Conservation (phyloP, 2,888 invertebrate genomes). For the Sturmia bella region DNA sequence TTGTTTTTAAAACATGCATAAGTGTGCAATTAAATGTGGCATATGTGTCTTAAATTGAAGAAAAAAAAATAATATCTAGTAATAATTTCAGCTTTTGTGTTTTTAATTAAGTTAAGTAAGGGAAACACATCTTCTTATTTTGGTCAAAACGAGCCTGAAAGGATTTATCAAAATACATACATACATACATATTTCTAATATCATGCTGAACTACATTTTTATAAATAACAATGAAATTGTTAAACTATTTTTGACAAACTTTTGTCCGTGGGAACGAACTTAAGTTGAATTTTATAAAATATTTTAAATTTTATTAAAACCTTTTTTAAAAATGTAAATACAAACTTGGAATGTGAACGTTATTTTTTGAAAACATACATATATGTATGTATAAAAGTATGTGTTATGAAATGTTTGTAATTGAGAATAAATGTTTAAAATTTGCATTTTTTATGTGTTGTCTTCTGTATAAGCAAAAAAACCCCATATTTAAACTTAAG, state of each 20-base stretch:
- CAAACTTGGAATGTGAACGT: no score
- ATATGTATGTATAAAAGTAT: not conserved
- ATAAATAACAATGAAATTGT: no score
- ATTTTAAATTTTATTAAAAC: no score
- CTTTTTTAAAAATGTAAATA: no score
- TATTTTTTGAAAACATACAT: no score
- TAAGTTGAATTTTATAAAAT: no score
- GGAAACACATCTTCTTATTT: not conserved
- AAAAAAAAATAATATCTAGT: not conserved
- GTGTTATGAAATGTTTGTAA: conserved; percentile 11
- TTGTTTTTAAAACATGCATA: conserved; percentile 49
- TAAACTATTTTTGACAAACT: no score
- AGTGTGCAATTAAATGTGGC: conserved; percentile 57
- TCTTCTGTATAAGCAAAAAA: conserved; percentile 55
- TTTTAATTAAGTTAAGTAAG: no score
- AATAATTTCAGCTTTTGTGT: not conserved
- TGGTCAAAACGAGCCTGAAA: conserved; percentile 66
- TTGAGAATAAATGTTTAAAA: conserved; percentile 10
- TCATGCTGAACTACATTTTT: no score
- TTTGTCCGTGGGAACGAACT: no score
- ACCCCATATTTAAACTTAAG: conserved; percentile 39
- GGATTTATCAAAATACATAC: conserved; percentile 61
- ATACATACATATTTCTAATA: no score
- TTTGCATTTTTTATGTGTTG: conserved; percentile 36
- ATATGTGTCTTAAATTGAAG: conserved; percentile 21